Percentiles rank a stretch among this genome's conserved stretches.
phyloP scores from a whole-genome alignment of 2,888 invertebrate species.

The Polymixis flavicincta region DNA sequence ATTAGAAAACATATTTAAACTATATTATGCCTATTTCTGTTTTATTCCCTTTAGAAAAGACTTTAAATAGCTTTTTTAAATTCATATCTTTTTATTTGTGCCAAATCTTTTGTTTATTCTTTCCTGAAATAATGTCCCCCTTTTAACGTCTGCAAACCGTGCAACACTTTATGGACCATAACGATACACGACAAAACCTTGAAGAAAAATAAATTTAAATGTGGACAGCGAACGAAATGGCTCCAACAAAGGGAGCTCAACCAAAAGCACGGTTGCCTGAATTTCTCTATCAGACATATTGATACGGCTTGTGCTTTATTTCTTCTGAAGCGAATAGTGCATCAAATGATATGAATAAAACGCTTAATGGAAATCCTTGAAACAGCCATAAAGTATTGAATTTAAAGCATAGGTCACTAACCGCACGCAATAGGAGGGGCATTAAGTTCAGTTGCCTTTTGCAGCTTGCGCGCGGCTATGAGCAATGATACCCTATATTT shows the following conservation, averaged over 20 bases:
- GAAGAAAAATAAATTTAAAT: conserved; percentile 42
- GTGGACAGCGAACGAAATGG: conserved; percentile 27
- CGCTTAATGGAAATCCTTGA: neutral
- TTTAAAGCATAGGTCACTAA: conserved; percentile 24
- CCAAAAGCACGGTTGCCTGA: conserved; percentile 42
- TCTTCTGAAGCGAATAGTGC: conserved; percentile 15
- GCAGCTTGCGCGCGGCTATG: conserved; percentile 22
- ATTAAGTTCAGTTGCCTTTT: conserved; percentile 27
- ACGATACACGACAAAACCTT: conserved; percentile 59
- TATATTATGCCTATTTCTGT: neutral
- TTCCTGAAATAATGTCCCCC: conserved; percentile 35
- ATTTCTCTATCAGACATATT: conserved; percentile 37
- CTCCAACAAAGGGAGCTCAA: conserved; percentile 50
- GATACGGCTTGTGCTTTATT: conserved; percentile 22
- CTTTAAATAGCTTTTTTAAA: neutral
- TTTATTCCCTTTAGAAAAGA: neutral
- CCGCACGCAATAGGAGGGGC: conserved; percentile 5
- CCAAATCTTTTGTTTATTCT: conserved; percentile 37
- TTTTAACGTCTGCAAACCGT: conserved; percentile 49
- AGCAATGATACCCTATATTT: conserved; percentile 48
- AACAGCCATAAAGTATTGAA: conserved; percentile 9
- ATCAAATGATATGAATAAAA: conserved; percentile 23
- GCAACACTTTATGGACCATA: conserved; percentile 62
- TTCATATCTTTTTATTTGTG: neutral
- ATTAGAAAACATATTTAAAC: neutral